phyloP scores from a whole-genome alignment of 2,888 invertebrate genomes.

The Rhagonycha fulva region DNA sequence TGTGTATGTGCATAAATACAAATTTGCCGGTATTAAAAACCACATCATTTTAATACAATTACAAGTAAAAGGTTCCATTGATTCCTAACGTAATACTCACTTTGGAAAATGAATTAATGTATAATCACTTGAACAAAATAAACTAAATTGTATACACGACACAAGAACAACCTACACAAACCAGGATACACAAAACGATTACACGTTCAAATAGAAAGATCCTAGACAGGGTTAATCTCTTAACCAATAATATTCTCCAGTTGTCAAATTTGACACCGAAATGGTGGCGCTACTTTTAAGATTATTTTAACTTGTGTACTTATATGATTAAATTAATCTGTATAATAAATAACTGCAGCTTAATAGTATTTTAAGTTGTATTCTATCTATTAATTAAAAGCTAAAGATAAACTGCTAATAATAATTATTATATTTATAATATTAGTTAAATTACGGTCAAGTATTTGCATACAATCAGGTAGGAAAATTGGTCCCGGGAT shows the following conservation, averaged over 20 bases:
- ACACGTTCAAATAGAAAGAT: background rate
- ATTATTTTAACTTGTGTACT: background rate
- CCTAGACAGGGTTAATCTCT: background rate
- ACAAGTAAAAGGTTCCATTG: background rate
- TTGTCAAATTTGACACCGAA: background rate
- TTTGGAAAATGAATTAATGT: background rate
- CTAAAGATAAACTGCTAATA: background rate
- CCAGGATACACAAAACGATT: conserved; percentile 4
- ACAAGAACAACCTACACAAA: conserved; percentile 23
- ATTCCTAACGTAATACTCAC: background rate
- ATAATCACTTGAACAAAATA: background rate
- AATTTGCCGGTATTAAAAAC: background rate
- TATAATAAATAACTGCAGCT: background rate
- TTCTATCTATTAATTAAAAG: too few species aligned
- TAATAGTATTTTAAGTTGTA: background rate
- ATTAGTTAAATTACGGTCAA: too few species aligned
- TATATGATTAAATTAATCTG: too few species aligned
- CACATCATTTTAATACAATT: background rate
- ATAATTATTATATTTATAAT: background rate
- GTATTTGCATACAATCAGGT: too few species aligned
- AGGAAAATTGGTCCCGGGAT: too few species aligned
- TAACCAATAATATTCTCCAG: background rate
- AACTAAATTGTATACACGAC: conserved; percentile 20
- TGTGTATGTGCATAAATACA: background rate
- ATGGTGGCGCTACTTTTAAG: background rate